phyloP scores from a whole-genome alignment of 2,888 invertebrate species.

The Cybosia mesomella region DNA sequence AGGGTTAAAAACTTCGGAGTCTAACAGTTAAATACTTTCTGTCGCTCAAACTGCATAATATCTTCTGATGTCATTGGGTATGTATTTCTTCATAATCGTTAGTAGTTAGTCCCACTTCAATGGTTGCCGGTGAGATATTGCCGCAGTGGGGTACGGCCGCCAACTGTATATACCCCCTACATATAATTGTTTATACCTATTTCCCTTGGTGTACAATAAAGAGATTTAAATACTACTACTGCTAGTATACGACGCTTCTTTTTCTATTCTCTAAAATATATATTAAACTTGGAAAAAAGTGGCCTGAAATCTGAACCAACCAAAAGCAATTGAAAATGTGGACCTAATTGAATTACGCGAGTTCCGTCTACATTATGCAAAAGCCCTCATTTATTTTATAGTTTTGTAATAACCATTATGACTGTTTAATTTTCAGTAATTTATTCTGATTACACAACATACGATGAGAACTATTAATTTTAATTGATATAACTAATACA shows the following conservation, averaged over 20 bases:
- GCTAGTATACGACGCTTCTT: background rate
- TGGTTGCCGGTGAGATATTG: no score
- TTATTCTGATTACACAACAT: background rate
- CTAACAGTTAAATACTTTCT: conserved; percentile 13
- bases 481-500: no score
- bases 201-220: background rate
- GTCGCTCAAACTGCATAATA: background rate
- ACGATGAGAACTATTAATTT: background rate
- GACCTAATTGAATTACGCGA: background rate
- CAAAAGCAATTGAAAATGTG: background rate
- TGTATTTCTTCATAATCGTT: background rate
- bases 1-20: conserved; percentile 3
- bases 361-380: background rate
- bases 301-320: background rate
- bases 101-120: background rate
- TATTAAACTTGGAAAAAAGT: background rate
- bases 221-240: no score
- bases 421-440: background rate
- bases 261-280: background rate
- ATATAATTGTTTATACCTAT: background rate
- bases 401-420: background rate
- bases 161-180: background rate
- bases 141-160: background rate
- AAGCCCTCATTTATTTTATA: background rate
- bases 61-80: background rate